Conservation (phyloP, 2,888 invertebrate species). For the Gymnosoma rotundatum region DNA sequence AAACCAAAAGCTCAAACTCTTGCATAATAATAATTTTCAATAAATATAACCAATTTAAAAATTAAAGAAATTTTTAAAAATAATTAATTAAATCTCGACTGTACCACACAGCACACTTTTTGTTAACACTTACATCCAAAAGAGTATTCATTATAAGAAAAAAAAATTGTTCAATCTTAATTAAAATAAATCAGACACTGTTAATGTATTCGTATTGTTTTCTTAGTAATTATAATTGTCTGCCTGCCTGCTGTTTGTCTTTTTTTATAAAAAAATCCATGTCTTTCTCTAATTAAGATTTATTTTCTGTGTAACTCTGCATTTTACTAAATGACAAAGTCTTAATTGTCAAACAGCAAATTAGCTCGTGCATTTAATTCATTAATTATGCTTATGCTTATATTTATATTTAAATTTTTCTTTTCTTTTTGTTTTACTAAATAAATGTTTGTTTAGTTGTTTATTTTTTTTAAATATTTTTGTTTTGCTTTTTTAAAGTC, state of each 20-base stretch:
- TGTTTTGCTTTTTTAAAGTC: not conserved
- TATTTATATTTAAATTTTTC: no score
- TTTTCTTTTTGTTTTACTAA: conserved; percentile 28
- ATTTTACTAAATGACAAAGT: not conserved
- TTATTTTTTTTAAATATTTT: not conserved
- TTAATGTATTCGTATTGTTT: not conserved
- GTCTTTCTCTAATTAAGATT: no score
- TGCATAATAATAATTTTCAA: no score
- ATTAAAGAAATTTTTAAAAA: no score
- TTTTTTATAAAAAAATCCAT: no score
- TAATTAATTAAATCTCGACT: not conserved
- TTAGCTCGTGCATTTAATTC: conserved; percentile 38
- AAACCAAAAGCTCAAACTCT: no score
- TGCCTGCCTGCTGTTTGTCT: no score
- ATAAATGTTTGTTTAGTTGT: not conserved
- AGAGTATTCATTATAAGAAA: not conserved
- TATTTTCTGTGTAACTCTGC: no score
- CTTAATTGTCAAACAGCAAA: conserved; percentile 18
- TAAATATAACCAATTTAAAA: no score
- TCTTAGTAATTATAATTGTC: conserved; percentile 15
- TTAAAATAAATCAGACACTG: not conserved
- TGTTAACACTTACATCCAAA: not conserved
- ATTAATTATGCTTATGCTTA: conserved; percentile 50
- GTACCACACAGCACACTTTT: not conserved
- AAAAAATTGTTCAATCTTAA: not conserved